Percentiles rank a stretch among this genome's conserved stretches.
Evolutionary conservation across 2,113 vertebrate species (phyloP).

Genomic region (Lagopus muta): DNA sequence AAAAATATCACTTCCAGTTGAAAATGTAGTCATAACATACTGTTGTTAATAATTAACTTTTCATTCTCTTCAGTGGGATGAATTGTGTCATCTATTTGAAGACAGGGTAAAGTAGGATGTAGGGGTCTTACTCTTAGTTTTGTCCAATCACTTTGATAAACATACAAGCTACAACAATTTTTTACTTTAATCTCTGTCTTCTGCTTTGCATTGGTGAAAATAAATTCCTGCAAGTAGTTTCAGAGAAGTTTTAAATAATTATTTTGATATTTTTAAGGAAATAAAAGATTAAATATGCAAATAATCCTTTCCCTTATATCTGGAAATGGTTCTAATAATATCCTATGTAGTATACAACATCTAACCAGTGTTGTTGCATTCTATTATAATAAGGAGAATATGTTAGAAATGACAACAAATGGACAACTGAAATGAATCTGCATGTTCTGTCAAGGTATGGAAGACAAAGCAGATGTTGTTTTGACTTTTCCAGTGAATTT

Average conservation of each 20-base stretch:
- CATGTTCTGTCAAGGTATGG: not conserved
- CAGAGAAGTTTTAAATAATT: not conserved
- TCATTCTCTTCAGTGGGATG: not conserved
- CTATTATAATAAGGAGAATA: slow-evolving; percentile 14
- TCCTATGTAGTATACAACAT: not conserved
- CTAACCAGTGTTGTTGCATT: not conserved
- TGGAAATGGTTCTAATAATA: not conserved
- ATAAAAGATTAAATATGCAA: not conserved
- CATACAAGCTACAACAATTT: not conserved
- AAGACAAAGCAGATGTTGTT: slow-evolving; percentile 1
- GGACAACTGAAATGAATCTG: not conserved
- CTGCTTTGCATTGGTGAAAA: not conserved
- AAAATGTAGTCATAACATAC: not conserved
- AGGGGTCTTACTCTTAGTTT: not conserved
- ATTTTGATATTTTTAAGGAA: not conserved
- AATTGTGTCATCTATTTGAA: not conserved
- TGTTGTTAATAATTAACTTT: not conserved
- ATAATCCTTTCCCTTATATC: not conserved
- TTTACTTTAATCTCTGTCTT: not conserved
- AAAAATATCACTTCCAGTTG: not conserved
- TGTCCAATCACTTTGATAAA: not conserved
- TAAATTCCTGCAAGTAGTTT: not conserved
- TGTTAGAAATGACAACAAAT: not conserved
- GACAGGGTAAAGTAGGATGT: not conserved
- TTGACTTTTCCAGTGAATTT: slow-evolving; percentile 31